Base-by-base conservation (phyloP, 2,888 invertebrate species). In the Melikaiella ostensackeni region DNA sequence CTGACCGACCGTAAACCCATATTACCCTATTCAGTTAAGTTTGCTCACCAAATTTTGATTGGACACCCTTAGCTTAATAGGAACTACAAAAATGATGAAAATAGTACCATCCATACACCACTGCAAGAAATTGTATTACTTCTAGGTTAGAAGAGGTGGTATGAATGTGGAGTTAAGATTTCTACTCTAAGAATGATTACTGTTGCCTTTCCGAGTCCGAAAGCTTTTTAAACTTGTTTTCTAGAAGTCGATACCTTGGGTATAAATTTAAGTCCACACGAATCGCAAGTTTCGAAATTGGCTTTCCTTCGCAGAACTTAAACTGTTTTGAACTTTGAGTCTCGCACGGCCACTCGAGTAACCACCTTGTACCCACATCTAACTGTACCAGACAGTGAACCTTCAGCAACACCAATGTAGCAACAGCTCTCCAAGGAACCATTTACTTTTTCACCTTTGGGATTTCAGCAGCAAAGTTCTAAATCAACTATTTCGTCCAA, bases 301-400 rank as follows among this genome's bases (percentile, higher is more conserved):
- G 66, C 30, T 66, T 66, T 66, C 66, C 66, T 66, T 66, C 27
- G 16, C n/a, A 46, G 42, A 66, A 66, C 66, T 66, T 66, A 66
- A 66, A 66, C 66, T 66, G 66, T 46, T 42, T 42, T 46, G 66
- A 82, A 83, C 79, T 84, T 84, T 82, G 81, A 84, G 81, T 82
- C 82, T 81, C 83, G 70, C 80, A 79, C 80, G 83, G 80, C 83
- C 81, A 80, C 84, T 82, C 78, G 87, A 80, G 85, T 84, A 89
- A 89, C 86, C 87, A 89, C 89, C 89, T 89, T 87, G 87, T 85
- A 90, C 89, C 90, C 88, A 90, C 89, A 87, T 90, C 88, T 42
- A 66, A 66, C 30, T 46, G 24, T 46, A 66, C 27, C 66, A 27
- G 42, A 66, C 42, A 66, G 46, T 27, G 66, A 66, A 46, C 46